These are phyloP conservation scores for Bucorvus abyssinicus DNA, from an alignment of 2,797 vertebrate genomes.

Conservation along the genomic window DNA sequence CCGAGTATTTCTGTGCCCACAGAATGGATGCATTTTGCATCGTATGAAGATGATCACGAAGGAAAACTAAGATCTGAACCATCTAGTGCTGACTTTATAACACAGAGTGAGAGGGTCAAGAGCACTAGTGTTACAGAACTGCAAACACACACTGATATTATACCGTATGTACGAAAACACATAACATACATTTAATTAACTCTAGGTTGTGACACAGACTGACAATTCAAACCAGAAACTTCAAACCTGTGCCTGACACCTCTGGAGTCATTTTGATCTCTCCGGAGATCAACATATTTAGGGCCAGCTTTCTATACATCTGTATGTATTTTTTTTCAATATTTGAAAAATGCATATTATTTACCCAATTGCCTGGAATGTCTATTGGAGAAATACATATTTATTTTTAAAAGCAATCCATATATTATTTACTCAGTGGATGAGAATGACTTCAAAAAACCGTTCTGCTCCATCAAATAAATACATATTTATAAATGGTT, in stretches of 20 bases:
- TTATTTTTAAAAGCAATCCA: constrained; percentile 69
- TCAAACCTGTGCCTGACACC: constrained; percentile 40
- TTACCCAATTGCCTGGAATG: constrained; percentile 54
- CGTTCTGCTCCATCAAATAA: constrained; percentile 67
- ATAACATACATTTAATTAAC: constrained; percentile 37
- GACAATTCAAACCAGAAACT: constrained; percentile 36
- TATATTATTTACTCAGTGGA: constrained; percentile 71
- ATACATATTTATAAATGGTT: constrained; percentile 72
- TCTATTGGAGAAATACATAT: constrained; percentile 62
- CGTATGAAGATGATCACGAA: not conserved
- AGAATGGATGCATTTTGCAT: not conserved
- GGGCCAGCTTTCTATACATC: constrained; percentile 17
- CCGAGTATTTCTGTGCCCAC: not conserved
- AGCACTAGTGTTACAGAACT: not conserved
- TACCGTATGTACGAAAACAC: not conserved
- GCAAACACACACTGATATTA: not conserved
- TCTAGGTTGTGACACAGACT: constrained; percentile 34
- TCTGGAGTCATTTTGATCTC: constrained; percentile 12
- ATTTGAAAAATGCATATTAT: constrained; percentile 60
- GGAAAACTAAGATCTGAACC: not conserved
- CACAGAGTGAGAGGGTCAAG: not conserved
- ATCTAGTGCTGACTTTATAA: not conserved
- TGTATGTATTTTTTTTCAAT: constrained; percentile 1
- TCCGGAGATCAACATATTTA: not conserved
- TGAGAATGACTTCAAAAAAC: constrained; percentile 64